Conservation (phyloP, 2,113 vertebrate species). For the Ameiurus melas region DNA sequence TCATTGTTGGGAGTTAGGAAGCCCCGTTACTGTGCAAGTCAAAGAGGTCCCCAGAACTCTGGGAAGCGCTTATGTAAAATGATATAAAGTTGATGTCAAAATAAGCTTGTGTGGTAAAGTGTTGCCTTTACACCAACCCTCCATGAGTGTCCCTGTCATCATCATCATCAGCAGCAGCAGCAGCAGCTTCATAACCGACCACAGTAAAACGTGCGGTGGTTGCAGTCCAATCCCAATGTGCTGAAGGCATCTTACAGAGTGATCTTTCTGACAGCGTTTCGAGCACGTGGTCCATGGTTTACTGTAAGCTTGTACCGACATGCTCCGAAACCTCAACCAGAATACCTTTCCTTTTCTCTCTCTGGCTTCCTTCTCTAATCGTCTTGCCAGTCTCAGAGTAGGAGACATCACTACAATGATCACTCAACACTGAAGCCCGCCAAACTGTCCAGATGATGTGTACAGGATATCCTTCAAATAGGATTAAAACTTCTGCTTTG, state of each 20-base stretch:
- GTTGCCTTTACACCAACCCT: slow-evolving; percentile 48
- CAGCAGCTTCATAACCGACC: slow-evolving; percentile 64
- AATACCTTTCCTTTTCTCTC: slow-evolving; percentile 37
- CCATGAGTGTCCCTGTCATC: slow-evolving; percentile 41
- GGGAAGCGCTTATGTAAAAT: no score
- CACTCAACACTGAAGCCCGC: slow-evolving; percentile 57
- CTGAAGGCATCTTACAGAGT: slow-evolving; percentile 44
- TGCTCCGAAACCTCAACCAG: slow-evolving; percentile 56
- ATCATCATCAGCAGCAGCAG: slow-evolving; percentile 45
- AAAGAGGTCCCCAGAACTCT: not conserved
- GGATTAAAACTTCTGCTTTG: slow-evolving; percentile 66
- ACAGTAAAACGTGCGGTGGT: slow-evolving; percentile 56
- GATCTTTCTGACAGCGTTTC: slow-evolving; percentile 65
- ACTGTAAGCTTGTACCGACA: slow-evolving; percentile 59
- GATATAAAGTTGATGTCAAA: not conserved
- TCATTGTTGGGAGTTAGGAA: not conserved
- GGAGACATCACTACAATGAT: slow-evolving; percentile 59
- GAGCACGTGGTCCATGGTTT: slow-evolving; percentile 51
- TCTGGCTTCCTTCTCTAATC: not conserved
- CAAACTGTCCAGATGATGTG: slow-evolving; percentile 44
- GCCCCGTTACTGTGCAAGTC: not conserved
- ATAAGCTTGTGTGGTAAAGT: not conserved
- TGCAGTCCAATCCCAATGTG: slow-evolving; percentile 56
- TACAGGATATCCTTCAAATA: slow-evolving; percentile 52
- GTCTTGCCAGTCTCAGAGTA: slow-evolving; percentile 27